Evolutionary conservation across 2,797 vertebrate genomes (phyloP).

Genomic region (Schizopygopsis pylzovi): DNA sequence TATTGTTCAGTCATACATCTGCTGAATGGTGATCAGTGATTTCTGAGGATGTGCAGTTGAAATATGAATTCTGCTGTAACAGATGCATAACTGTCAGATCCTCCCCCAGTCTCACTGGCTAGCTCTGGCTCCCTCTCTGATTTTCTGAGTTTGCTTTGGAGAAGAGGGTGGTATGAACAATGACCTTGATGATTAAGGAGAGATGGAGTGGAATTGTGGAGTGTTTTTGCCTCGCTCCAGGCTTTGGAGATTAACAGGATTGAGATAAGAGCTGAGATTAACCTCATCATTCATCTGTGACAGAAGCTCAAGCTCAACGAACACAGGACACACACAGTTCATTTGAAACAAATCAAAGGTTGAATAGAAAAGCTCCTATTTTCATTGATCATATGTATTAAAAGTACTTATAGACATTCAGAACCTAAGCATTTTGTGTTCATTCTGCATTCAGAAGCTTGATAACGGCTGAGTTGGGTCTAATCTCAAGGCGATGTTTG

Average conservation of each 20-base stretch:
- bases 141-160: neutral
- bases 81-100: neutral
- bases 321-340: slow-evolving; percentile 24
- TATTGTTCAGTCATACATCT: neutral
- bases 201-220: slow-evolving; percentile 36
- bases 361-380: neutral
- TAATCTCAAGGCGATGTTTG: slow-evolving; percentile 21
- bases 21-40: neutral
- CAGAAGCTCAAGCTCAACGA: neutral
- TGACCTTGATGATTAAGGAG: slow-evolving; percentile 54
- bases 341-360: slow-evolving; percentile 14
- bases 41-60: neutral
- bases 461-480: neutral
- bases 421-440: neutral
- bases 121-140: neutral
- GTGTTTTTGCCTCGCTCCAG: slow-evolving; percentile 39
- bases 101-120: neutral
- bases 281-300: slow-evolving; percentile 42
- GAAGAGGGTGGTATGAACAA: slow-evolving; percentile 50
- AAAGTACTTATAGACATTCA: neutral
- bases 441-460: slow-evolving; percentile 2
- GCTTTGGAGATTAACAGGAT: slow-evolving; percentile 40
- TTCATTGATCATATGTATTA: neutral
- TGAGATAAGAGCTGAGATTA: slow-evolving; percentile 29
- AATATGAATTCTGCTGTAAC: neutral